A percentile compares a stretch with the other conserved stretches of the same genome.
These are phyloP conservation scores for Carabus problematicus DNA, from an alignment of 2,888 invertebrate species.

Conservation along the genomic window DNA sequence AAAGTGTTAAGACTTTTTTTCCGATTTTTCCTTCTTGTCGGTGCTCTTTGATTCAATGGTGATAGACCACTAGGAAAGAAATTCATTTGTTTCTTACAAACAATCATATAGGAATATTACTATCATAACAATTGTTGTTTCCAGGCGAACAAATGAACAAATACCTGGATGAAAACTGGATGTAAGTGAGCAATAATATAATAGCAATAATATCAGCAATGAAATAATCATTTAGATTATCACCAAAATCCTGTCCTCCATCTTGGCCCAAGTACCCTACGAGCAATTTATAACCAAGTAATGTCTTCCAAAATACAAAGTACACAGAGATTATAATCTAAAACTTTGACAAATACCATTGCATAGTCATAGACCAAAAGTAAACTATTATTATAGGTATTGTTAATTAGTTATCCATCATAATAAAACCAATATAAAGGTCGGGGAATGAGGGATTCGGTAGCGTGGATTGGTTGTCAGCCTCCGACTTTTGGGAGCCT, in stretches of 20 bases:
- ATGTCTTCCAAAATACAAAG: not conserved
- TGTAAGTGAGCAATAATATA: conserved; percentile 55
- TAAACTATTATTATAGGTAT: no score
- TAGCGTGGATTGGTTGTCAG: no score
- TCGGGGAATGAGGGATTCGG: no score
- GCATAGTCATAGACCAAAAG: not conserved
- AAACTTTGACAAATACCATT: not conserved
- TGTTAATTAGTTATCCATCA: no score
- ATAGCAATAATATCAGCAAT: conserved; percentile 53
- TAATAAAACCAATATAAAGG: no score
- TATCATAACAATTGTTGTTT: conserved; percentile 44
- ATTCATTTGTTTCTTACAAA: not conserved
- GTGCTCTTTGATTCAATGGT: conserved; percentile 47
- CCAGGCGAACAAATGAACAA: conserved; percentile 57
- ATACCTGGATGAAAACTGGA: conserved; percentile 58
- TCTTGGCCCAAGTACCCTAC: conserved; percentile 52
- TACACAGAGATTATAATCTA: no score
- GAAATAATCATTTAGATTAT: conserved; percentile 50
- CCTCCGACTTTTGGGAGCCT: no score
- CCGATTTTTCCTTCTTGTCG: no score
- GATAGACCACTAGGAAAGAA: conserved; percentile 45
- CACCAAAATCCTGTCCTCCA: conserved; percentile 45
- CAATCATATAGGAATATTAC: not conserved
- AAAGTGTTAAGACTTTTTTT: conserved; percentile 49
- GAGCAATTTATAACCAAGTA: conserved; percentile 49